A percentile compares a stretch with the other conserved stretches of the same genome.
phyloP scores from a whole-genome alignment of 1,140 invertebrate species.

The Rhyacophila brunnea region DNA sequence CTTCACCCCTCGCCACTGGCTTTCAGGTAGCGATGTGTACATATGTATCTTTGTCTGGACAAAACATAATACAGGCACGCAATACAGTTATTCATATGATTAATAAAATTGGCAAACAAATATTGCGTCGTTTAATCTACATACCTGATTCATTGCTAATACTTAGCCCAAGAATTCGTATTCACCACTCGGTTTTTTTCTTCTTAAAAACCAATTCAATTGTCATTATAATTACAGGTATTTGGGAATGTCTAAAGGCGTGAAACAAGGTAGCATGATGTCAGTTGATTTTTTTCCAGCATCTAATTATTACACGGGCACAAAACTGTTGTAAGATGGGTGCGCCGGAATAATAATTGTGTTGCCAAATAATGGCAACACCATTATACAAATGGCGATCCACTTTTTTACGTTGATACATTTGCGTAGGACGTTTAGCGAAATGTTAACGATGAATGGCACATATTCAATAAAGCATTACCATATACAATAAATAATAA shows the following conservation, averaged over 20 bases:
- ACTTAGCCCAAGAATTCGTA: too few species aligned
- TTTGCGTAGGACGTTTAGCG: conserved; percentile 5
- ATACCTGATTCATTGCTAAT: too few species aligned
- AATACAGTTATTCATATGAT: too few species aligned
- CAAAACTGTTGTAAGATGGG: not conserved
- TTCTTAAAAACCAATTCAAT: conserved; percentile 7
- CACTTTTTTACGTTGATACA: not conserved
- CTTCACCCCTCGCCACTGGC: too few species aligned
- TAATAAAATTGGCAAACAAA: too few species aligned
- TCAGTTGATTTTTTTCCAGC: conserved; percentile 3
- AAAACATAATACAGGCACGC: too few species aligned
- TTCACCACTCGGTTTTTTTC: too few species aligned
- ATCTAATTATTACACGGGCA: not conserved
- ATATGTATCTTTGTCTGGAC: too few species aligned
- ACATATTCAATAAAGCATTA: not conserved
- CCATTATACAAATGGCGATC: conserved; percentile 11
- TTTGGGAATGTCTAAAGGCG: conserved; percentile 6
- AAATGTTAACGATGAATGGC: conserved; percentile 8
- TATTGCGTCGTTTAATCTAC: too few species aligned
- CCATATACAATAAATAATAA: too few species aligned
- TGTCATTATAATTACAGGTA: conserved; percentile 12
- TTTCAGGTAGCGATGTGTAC: too few species aligned
- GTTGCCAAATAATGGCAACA: conserved; percentile 12
- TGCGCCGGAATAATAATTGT: conserved; percentile 10
- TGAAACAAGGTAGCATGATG: conserved; percentile 20